Evolutionary conservation across 2,888 invertebrate genomes (phyloP), one percentile per base, ranked within the genome.

Genomic region (Perizoma flavofasciatum): DNA sequence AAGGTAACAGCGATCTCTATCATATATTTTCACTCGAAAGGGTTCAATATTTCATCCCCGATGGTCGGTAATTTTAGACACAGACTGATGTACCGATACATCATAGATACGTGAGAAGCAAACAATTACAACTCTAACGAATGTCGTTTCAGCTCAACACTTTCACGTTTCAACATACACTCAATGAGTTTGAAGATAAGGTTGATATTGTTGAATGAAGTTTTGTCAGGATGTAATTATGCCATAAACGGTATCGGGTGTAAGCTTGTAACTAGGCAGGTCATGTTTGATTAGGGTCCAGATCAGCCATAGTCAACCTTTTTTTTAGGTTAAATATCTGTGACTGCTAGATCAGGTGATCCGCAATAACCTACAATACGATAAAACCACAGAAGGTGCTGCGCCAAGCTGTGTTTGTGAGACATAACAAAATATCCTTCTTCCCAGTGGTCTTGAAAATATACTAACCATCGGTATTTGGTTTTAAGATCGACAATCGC

Each of bases 231-330:
- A 83, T 79, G 79, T 80, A 82, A 84, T 83, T 81, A 80, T 78
- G 71, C 66, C 79, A 78, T 82, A 80, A 81, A 83, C 63, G 67
- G 72, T 74, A 68, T 68, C 70, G 65, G 70, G 73, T 77, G 75
- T 60, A 55, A 55, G 61, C 59, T 65, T 73, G 75, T 77, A 74
- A 75, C 67, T 74, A 79, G 74, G 74, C 75, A 77, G 72, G 73
- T 73, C 72, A 69, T 84, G 81, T 85, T 84, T 84, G 84, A 85
- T 83, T 81, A 81, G 77, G 81, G 78, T 72, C 71, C 71, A 69
- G 22, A 22, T 22, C 22, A 22, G 22, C 22, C 22, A 22, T 22
- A 22, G 1, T 22, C 22, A 22, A 22, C 22, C 22, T 22, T 22
- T 22, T 22, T 22, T 22, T 22, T 22, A 2, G 22, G 22, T 3